A percentile compares a stretch with the other conserved stretches of the same genome.
These are phyloP conservation scores for Okamejei kenojei DNA, from an alignment of 2,797 vertebrate genomes.

Conservation along the genomic window DNA sequence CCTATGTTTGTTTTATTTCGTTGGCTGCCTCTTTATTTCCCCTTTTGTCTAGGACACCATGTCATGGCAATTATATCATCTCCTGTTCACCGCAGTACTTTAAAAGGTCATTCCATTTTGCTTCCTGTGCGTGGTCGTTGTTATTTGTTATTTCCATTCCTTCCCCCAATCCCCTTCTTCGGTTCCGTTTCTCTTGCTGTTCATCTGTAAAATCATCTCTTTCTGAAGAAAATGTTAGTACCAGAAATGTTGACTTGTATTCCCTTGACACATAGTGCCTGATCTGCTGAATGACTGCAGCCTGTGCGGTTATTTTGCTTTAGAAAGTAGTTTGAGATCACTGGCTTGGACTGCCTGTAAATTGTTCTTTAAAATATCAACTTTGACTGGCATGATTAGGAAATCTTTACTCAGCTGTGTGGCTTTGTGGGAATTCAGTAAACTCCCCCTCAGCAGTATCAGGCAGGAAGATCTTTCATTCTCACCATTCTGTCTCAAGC, in stretches of 20 bases:
- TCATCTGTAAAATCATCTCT: not conserved
- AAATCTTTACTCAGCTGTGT: conserved; percentile 12
- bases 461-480: not conserved
- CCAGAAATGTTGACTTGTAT: not conserved
- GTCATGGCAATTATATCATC: not conserved
- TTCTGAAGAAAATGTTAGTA: not conserved
- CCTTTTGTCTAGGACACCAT: not conserved
- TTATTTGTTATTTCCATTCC: conserved; percentile 43
- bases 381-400: not conserved
- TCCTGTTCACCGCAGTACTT: not conserved
- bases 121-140: not conserved
- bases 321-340: conserved; percentile 6
- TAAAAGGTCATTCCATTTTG: not conserved
- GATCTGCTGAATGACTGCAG: not conserved
- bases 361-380: not conserved
- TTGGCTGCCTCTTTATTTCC: not conserved
- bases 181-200: not conserved
- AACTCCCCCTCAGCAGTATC: not conserved
- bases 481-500: not conserved
- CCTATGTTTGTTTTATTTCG: not conserved
- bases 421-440: not conserved
- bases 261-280: not conserved
- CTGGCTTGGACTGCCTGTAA: not conserved
- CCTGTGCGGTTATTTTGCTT: not conserved
- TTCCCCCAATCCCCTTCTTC: conserved; percentile 44